Percentiles rank a stretch among this genome's conserved stretches.
These are phyloP conservation scores for Clarias macrocephalus DNA, from an alignment of 2,113 vertebrate genomes.

Conservation along the genomic window DNA sequence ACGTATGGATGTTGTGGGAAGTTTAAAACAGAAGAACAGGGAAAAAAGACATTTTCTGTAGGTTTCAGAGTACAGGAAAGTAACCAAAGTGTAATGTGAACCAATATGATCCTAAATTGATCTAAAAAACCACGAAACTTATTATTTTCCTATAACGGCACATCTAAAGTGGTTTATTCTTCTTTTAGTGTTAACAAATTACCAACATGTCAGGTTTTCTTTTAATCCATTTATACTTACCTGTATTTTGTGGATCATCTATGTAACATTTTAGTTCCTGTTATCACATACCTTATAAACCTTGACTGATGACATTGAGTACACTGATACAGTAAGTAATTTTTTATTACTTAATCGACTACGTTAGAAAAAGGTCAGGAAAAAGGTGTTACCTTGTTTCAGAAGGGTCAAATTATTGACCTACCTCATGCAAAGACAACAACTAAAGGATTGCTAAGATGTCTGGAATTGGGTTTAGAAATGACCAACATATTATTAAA, in stretches of 20 bases:
- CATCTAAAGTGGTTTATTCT: not conserved
- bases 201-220: not conserved
- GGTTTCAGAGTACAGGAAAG: not conserved
- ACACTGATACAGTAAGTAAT: too few species aligned
- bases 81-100: not conserved
- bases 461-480: too few species aligned
- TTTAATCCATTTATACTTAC: not conserved
- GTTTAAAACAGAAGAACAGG: not conserved
- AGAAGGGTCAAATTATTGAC: too few species aligned
- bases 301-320: not conserved
- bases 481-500: too few species aligned
- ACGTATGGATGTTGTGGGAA: constrained; percentile 55
- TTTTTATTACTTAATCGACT: too few species aligned
- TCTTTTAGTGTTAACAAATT: not conserved
- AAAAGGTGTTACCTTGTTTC: too few species aligned
- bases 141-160: not conserved
- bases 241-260: not conserved
- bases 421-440: too few species aligned
- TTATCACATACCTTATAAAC: not conserved
- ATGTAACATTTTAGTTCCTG: not conserved
- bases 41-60: not conserved
- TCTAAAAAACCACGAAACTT: too few species aligned
- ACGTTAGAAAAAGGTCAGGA: too few species aligned
- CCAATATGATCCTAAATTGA: not conserved
- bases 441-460: too few species aligned